Evolutionary conservation across 2,113 vertebrate species (phyloP), one percentile per base, ranked within the genome.

Genomic region (Colossoma macropomum): DNA sequence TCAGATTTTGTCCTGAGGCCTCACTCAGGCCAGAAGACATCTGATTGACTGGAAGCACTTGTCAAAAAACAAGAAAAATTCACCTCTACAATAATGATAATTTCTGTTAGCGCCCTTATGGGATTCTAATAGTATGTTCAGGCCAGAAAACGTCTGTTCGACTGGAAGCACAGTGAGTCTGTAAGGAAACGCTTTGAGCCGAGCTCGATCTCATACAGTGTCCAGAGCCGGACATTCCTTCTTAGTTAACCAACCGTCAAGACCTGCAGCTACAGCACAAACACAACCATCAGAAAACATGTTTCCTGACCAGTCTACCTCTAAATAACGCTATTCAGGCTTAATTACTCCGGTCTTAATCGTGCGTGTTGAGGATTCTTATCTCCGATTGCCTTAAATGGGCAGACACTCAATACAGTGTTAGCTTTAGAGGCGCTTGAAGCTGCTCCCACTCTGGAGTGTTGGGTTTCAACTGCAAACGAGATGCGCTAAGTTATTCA

Each of bases 401-500:
- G 50, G 11, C 50, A 17, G 50, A 52, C 17, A 19, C 17, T 52
- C 17, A 50, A 52, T 52, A 52, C 50, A 52, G 77, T 34, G 59
- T 87, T 84, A 79, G 73, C 41, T 65, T 79, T 84, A 80, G 63
- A 82, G 80, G 45, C 70, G 62, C 59, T 87, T 88, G 88, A 85
- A 88, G 81, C 85, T 38, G 63, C 75, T 75, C 69, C 76, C 88
- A 81, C 77, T 88, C 83, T 75, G 89, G 88, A 83, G 84, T 75
- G 81, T 84, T 87, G 80, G 75, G 72, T 89, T 88, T 90, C 84
- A 83, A 71, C 91, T 87, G 89, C 85, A 63, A 79, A 86, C 82
- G 80, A 80, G 76, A 87, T 34, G 50, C 83, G 82, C 38, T 91
- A 88, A 89, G 89, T 89, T 90, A 92, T 90, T 90, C 80, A 91